Evolutionary conservation across 2,888 invertebrate species (phyloP), one percentile per base, ranked within the genome.

Genomic region (Orgyia antiqua): DNA sequence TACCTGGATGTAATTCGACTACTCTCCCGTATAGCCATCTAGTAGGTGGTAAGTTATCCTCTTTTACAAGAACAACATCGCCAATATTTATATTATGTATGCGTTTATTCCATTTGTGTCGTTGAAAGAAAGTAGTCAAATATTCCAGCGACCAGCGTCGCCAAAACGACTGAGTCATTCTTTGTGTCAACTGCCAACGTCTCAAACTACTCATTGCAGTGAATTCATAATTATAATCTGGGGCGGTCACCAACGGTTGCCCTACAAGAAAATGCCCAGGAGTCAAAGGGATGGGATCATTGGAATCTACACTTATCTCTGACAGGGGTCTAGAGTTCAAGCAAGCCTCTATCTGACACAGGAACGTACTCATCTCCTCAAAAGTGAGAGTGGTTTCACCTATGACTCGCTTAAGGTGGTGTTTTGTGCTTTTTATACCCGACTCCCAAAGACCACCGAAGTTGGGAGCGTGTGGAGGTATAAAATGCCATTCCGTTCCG

Each of bases 361-460:
- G 15, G 1, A 25, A n/a, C 5, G 25, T 25, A 7, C 15, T 4
- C 1, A 25, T 5, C 12, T 25, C 25, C 10, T 25, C 25, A 13
- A 25, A 23, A 6, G 23, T 23, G 6, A 23, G 9, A 1, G 23
- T 23, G 10, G 23, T 11, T 11, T 23, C 12, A 10, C 10, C 23
- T 11, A 23, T 11, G 2, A 10, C 8, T n/a, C 11, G 23, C 11
- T 11, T 23, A 7, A 23, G 23, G 10, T 23, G 23, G 10, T 10
- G 3, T 11, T 23, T 23, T 1, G 23, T 23, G 4, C 11, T 11
- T 11, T 23, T 23, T 10, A 23, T 11, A 4, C 23, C 23, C 2
- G 23, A 10, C 11, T 37, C 27, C 41, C 41, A 42, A 9, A 33
- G 9, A 13, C 41, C 41, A 6, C 39, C 45, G 27, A 45, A 45